Conservation (phyloP, 2,113 vertebrate species). For the Etia nguti region DNA sequence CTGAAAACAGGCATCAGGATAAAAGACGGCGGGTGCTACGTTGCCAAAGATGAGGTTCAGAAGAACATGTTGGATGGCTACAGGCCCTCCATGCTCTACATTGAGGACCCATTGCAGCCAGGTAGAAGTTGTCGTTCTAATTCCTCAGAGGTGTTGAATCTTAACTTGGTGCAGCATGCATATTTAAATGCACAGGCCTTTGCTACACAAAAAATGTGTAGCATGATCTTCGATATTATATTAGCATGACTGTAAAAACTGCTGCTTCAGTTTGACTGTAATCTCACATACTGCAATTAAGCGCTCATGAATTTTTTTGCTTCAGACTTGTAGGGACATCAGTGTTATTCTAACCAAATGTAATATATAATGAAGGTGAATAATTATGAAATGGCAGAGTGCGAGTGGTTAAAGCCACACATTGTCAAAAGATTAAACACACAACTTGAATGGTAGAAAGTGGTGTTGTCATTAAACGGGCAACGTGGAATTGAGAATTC, state of each 20-base stretch:
- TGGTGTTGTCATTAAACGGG: background rate
- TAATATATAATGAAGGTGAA: background rate
- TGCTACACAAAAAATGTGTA: rapidly evolving
- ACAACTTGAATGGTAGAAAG: background rate
- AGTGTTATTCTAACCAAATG: background rate
- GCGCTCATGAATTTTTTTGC: background rate
- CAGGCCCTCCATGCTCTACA: constrained; percentile 96
- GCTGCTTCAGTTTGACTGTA: background rate
- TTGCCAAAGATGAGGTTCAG: constrained; percentile 97
- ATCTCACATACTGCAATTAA: background rate
- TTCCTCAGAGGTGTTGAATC: background rate
- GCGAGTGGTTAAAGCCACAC: background rate
- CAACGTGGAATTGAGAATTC: background rate
- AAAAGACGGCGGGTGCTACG: constrained; percentile 94
- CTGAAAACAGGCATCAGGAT: constrained; percentile 98
- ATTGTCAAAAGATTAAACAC: background rate
- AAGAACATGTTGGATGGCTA: constrained; percentile 96
- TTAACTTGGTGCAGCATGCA: background rate
- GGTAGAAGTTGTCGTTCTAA: constrained; percentile 66
- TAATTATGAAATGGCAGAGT: background rate
- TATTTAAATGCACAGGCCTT: background rate
- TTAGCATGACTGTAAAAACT: background rate
- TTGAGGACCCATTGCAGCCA: constrained; percentile 95
- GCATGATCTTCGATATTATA: too few species aligned
- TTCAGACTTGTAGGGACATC: background rate